Evolutionary conservation across 1,140 invertebrate genomes (phyloP).

Genomic region (Daktulosphaira vitifoliae): DNA sequence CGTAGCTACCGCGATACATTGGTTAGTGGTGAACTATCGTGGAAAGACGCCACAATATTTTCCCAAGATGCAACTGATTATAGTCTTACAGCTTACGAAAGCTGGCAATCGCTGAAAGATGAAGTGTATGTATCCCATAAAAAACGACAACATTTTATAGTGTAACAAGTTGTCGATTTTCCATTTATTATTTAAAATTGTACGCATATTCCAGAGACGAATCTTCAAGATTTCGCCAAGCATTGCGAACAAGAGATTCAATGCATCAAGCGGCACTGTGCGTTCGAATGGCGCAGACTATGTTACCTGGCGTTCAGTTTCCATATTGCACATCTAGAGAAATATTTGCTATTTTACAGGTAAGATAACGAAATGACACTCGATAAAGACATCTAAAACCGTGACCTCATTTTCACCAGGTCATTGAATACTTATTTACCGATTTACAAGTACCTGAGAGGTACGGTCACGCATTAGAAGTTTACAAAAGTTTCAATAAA

Average conservation of each 20-base stretch:
- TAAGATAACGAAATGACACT: constrained; percentile 37
- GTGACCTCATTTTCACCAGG: too few relatives aligned
- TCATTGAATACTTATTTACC: constrained; percentile 50
- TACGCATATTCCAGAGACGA: constrained; percentile 35
- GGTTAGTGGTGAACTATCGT: constrained; percentile 39
- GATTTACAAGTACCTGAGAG: constrained; percentile 49
- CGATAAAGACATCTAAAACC: too few relatives aligned
- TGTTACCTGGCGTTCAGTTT: constrained; percentile 52
- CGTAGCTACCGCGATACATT: constrained; percentile 47
- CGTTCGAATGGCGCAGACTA: constrained; percentile 49
- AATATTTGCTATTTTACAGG: constrained; percentile 47
- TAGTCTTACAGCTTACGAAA: constrained; percentile 35
- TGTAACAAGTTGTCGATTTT: too few relatives aligned
- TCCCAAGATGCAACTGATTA: constrained; percentile 37
- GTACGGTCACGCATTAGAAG: constrained; percentile 47
- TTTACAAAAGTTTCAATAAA: constrained; percentile 48
- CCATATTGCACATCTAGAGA: constrained; percentile 54
- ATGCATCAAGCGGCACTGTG: constrained; percentile 52
- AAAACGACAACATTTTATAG: too few relatives aligned
- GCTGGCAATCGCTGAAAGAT: constrained; percentile 36
- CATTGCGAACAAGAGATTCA: constrained; percentile 50
- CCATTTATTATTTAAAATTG: not conserved
- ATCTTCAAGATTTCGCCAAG: constrained; percentile 37
- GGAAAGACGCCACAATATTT: constrained; percentile 38
- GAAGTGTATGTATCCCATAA: constrained; percentile 29